phyloP scores from a whole-genome alignment of 2,113 vertebrate species.

The Mola mola region DNA sequence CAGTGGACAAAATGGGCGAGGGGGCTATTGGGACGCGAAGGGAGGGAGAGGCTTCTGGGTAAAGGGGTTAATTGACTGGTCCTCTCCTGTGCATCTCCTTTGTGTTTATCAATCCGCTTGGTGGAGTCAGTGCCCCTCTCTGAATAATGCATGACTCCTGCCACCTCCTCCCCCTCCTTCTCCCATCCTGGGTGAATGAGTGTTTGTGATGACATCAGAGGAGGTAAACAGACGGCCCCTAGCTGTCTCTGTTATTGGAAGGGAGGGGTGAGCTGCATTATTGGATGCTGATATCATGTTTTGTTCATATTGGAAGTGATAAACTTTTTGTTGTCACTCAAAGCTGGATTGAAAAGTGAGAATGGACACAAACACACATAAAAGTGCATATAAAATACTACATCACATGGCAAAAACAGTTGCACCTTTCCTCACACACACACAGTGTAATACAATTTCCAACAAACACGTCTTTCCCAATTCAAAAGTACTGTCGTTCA shows the following conservation, averaged over 20 bases:
- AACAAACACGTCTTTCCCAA: no score
- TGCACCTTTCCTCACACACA: constrained; percentile 17
- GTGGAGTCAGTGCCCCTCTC: constrained; percentile 82
- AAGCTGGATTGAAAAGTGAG: constrained; percentile 43
- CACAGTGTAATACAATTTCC: no score
- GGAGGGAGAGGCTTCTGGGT: constrained; percentile 75
- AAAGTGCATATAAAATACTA: background rate
- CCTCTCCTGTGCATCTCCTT: constrained; percentile 86
- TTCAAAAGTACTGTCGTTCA: no score
- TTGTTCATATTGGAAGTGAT: constrained; percentile 30
- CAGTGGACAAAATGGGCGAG: constrained; percentile 36
- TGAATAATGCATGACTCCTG: constrained; percentile 89
- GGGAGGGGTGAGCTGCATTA: constrained; percentile 48
- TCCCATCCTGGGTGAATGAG: constrained; percentile 85
- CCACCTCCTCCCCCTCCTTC: constrained; percentile 43
- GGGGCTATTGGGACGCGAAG: constrained; percentile 33
- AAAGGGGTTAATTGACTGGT: constrained; percentile 91
- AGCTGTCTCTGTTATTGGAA: constrained; percentile 50
- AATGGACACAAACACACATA: constrained; percentile 18
- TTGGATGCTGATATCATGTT: constrained; percentile 64
- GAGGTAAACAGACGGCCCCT: constrained; percentile 84
- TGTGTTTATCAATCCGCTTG: constrained; percentile 90
- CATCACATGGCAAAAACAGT: background rate
- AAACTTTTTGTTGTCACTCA: constrained; percentile 44
- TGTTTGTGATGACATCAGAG: constrained; percentile 92